Base-by-base conservation (phyloP, 2,888 invertebrate species). In the Didymodactylos carnosus region DNA sequence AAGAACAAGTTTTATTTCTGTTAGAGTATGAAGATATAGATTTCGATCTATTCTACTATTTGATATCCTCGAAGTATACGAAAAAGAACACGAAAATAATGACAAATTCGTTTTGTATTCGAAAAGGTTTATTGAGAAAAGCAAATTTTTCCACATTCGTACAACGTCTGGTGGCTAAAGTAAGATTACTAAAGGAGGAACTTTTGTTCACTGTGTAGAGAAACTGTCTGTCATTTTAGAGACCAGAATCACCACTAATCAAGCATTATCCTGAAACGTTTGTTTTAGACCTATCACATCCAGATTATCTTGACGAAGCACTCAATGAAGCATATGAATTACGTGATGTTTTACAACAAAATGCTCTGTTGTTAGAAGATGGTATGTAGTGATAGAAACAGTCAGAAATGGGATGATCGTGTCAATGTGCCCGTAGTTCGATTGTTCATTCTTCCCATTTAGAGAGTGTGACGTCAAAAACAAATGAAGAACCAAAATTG, bases 61-160 rank as follows among this genome's bases (percentile, higher is more conserved):
- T 4, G n/a, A n/a, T n/a, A n/a, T n/a, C n/a, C n/a, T 8, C 35
- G 3, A 62, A 35, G 27, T 46, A 70, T n/a, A 40, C 70, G 3
- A 51, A 70, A 11, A 25, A 35, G 14, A 51, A 35, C 5, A 39
- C 35, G n/a, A 73, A 73, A 27, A n/a, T 73, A 14, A 25, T 73
- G 23, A 25, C 49, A 2, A 73, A 73, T 70, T 70, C 69, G 23
- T 73, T 39, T 40, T 73, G 73, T 51, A 73, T 73, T 23, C 46
- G 73, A n/a, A 73, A 73, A 70, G 73, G 73, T n/a, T 16, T 73
- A 3, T 49, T 73, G 25, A 69, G 73, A 19, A 73, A 73, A 70
- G 73, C 73, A 40, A 46, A 73, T 27, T 70, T 73, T 23, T 69
- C 73, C 25, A 29, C 39, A 19, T 70, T 70, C 23, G 1, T 70